Conservation (phyloP, 2,888 invertebrate species). For the Lumbricus terrestris region DNA sequence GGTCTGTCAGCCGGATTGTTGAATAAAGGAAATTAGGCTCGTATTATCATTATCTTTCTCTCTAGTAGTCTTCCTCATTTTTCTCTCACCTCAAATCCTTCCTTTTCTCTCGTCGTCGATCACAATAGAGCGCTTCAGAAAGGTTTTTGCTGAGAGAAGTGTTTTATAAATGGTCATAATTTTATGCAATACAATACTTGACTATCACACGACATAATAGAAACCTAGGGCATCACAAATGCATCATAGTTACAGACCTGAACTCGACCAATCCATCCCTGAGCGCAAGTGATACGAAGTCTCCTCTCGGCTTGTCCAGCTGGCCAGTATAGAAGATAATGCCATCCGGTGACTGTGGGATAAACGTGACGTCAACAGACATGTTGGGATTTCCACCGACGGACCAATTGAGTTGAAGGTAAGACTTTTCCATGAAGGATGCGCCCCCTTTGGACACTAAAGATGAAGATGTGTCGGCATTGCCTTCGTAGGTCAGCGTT, state of each 20-base stretch:
- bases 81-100: too few species aligned
- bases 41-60: too few species aligned
- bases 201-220: background rate
- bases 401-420: conserved; percentile 18
- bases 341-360: conserved; percentile 9
- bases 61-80: too few species aligned
- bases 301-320: background rate
- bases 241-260: conserved; percentile 16
- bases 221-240: background rate
- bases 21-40: too few species aligned
- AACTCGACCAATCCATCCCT: conserved; percentile 25
- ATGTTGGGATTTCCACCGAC: conserved; percentile 11
- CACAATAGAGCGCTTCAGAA: too few species aligned
- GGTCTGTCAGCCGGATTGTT: too few species aligned
- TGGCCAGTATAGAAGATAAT: conserved; percentile 24
- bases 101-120: too few species aligned
- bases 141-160: too few species aligned
- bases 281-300: conserved; percentile 18
- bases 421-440: conserved; percentile 23
- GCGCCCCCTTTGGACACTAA: conserved; percentile 6
- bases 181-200: background rate
- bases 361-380: conserved; percentile 16
- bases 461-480: background rate
- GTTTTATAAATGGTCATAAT: too few species aligned
- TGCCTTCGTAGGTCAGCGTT: background rate